Conservation (phyloP, 2,888 invertebrate genomes). For the Drosophila kanekoi region DNA sequence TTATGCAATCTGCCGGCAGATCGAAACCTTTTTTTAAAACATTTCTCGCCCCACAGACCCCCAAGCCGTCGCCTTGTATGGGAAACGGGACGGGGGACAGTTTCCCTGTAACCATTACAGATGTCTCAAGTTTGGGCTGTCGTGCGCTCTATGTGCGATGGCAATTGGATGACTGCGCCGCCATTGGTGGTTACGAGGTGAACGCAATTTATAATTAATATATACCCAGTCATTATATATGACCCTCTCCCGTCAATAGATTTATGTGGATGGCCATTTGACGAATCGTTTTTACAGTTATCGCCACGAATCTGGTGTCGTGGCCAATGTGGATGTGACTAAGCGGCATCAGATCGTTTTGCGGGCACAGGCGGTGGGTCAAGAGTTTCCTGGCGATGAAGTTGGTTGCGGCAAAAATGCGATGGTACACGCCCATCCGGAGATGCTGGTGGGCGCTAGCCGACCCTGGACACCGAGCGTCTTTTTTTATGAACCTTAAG, state of each 20-base stretch:
- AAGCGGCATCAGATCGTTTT: conserved; percentile 79
- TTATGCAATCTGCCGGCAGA: not conserved
- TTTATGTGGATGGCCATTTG: conserved; percentile 82
- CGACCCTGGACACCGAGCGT: conserved; percentile 77
- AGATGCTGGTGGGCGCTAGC: conserved; percentile 53
- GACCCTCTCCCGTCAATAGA: conserved; percentile 49
- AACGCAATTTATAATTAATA: not conserved
- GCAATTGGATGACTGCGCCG: conserved; percentile 75
- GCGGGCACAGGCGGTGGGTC: conserved; percentile 71
- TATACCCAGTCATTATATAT: not conserved
- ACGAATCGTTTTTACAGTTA: conserved; percentile 81
- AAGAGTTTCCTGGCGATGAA: conserved; percentile 52
- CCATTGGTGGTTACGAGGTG: conserved; percentile 83
- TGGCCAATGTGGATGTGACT: conserved; percentile 79
- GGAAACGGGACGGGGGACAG: conserved; percentile 54
- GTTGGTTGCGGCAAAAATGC: conserved; percentile 10
- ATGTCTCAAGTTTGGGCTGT: conserved; percentile 75
- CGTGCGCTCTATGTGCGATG: conserved; percentile 81
- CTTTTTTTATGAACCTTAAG: conserved; percentile 75
- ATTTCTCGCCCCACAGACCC: conserved; percentile 12
- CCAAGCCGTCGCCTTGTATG: conserved; percentile 26
- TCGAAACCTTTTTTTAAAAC: too few species aligned
- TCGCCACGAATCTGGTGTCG: conserved; percentile 80
- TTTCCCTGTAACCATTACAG: conserved; percentile 79
- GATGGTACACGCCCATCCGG: conserved; percentile 42